Evolutionary conservation across 2,113 vertebrate species (phyloP).

Genomic region (Canis aureus): DNA sequence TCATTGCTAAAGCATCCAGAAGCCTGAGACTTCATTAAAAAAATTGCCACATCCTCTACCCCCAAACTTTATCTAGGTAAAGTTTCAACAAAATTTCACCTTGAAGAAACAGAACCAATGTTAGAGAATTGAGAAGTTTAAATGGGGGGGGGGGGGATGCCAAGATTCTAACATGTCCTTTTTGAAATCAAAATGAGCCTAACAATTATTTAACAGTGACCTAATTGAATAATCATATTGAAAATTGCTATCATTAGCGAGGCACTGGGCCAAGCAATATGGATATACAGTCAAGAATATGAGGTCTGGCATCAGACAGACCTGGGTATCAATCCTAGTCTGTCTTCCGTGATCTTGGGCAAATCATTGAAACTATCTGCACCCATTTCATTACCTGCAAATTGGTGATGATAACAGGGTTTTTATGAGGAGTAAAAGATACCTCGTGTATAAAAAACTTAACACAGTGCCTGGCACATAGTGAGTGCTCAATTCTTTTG

Average conservation of each 20-base stretch:
- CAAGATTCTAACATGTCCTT: conserved; percentile 44
- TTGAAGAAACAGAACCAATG: conserved; percentile 7
- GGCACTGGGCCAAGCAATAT: not conserved
- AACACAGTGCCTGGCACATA: not conserved
- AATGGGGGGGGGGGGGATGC: not conserved
- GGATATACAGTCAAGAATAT: not conserved
- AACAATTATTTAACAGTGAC: conserved; percentile 50
- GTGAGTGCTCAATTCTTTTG: not conserved
- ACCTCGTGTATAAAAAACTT: not conserved
- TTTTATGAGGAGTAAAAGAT: not conserved
- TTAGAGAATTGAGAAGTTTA: conserved; percentile 38
- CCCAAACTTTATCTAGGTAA: conserved; percentile 21
- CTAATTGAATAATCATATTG: not conserved
- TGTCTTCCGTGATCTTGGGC: not conserved
- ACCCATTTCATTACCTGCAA: not conserved
- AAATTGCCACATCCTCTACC: not conserved
- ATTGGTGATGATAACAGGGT: not conserved
- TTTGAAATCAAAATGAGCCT: conserved; percentile 54
- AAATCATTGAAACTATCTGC: not conserved
- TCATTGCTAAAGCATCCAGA: not conserved
- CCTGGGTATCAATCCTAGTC: not conserved
- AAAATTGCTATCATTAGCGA: conserved; percentile 26
- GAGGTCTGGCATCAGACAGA: not conserved
- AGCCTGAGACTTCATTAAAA: conserved; percentile 11
- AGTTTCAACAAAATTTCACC: not conserved